Evolutionary conservation across 2,797 vertebrate genomes (phyloP).

Genomic region (Anguilla pacifica): DNA sequence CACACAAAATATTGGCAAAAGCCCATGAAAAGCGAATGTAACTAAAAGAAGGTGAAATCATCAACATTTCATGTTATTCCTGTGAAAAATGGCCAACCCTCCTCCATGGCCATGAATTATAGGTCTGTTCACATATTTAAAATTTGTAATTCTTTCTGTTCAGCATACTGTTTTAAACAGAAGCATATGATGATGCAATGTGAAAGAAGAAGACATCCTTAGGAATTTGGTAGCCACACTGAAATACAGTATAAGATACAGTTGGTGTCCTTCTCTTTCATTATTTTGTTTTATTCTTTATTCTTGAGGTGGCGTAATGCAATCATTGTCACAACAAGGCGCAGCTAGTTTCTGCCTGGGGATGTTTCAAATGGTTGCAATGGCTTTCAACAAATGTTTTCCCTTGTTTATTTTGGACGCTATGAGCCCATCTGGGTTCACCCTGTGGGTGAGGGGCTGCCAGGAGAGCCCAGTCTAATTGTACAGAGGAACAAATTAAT

Average conservation of each 20-base stretch:
- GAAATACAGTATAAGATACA: neutral
- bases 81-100: too few species aligned
- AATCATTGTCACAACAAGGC: neutral
- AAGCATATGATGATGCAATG: neutral
- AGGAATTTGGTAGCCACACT: neutral
- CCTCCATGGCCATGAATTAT: too few species aligned
- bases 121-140: too few species aligned
- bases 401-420: neutral
- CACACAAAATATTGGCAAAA: too few species aligned
- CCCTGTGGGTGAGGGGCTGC: neutral
- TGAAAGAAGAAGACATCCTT: neutral
- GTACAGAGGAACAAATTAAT: neutral
- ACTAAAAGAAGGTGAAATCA: too few species aligned
- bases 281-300: neutral
- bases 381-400: slow-evolving; percentile 18
- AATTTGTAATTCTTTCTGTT: neutral
- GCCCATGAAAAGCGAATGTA: too few species aligned
- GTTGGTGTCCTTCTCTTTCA: neutral
- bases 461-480: neutral
- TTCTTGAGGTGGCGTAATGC: neutral
- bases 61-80: too few species aligned
- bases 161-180: neutral
- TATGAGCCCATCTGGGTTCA: neutral
- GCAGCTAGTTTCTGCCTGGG: neutral
- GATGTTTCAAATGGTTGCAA: neutral